Base-by-base conservation (phyloP, 2,113 vertebrate genomes). In the Dicrurus megarhynchus region DNA sequence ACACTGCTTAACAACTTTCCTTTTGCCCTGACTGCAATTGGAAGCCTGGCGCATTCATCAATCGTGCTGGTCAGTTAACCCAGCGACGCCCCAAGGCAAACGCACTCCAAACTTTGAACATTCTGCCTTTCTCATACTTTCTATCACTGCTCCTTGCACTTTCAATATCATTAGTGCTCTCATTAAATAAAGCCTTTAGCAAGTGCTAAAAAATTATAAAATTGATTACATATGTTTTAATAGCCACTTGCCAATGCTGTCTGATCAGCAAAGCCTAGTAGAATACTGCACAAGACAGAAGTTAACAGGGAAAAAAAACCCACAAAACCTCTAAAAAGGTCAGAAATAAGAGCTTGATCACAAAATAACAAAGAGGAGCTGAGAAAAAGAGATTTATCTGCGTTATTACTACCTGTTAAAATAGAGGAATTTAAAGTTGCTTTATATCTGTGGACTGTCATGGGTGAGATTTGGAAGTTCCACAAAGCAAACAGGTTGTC, bases 1-100 rank as follows among this genome's bases (percentile, higher is more conserved):
- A 83, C 95, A 75, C 95, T 92, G 30, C 35, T 90, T 96, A 97
- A 96, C 96, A 95, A 90, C 41, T 95, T 97, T 89, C 89, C 70
- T 76, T 95, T 83, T 95, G 82, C n/a, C 47, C 89, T 60, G 27
- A 70, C 94, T 84, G 81, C 79, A 64, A 52, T 32, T 91, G 94
- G 87, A 76, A 96, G 87, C 63, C 28, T 39, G 84, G 71, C 2
- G 7, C 93, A 92, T 95, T 69, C 86, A 97, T 97, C 97, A 97
- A 70, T 95, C 7, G 83, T 5, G 0, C 46, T 35, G 61, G 50
- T 84, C 77, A 6, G 64, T 84, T 89, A 76, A 56, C 90, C 73
- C 22, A 57, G 88, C 32, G 3, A 55, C 46, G 93, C 96, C 96
- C 59, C 27, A 4, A 92, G 96, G 92, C 88, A 94, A 91, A 95